Percentiles rank a stretch among this genome's conserved stretches.
These are phyloP conservation scores for Rhagonycha lutea DNA, from an alignment of 2,888 invertebrate species.

Conservation along the genomic window DNA sequence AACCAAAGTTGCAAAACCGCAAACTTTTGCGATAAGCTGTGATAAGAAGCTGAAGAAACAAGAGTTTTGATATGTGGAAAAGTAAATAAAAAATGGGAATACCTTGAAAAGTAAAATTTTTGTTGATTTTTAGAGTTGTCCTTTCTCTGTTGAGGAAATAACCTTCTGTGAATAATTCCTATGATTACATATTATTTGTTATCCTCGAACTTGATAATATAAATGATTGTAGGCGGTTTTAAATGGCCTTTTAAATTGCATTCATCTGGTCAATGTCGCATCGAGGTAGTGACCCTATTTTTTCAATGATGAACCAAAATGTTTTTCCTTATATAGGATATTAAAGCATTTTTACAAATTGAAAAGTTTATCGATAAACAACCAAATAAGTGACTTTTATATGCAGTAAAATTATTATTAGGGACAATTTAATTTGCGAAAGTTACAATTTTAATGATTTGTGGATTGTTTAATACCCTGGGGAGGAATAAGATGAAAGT, in stretches of 20 bases:
- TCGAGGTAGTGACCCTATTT: background rate
- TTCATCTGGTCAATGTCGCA: background rate
- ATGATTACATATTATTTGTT: background rate
- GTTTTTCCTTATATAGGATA: background rate
- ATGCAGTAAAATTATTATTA: background rate
- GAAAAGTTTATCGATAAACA: background rate
- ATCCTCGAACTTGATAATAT: slow-evolving; percentile 12
- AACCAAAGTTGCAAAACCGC: background rate
- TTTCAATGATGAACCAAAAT: background rate
- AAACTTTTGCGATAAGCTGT: background rate
- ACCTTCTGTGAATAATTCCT: background rate
- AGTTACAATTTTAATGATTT: too few species aligned
- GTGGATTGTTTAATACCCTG: background rate
- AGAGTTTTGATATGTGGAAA: too few species aligned
- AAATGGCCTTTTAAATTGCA: background rate
- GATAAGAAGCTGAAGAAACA: too few species aligned
- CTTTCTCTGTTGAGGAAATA: background rate
- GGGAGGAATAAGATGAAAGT: background rate
- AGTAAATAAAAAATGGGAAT: background rate
- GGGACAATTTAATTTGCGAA: background rate
- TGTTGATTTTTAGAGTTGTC: background rate
- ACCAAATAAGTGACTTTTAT: background rate
- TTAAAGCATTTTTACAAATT: background rate
- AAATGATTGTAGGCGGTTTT: slow-evolving; percentile 2
- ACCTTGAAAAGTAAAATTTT: background rate